These are phyloP conservation scores for Holotrichia oblita DNA, from an alignment of 1,140 invertebrate genomes.

Conservation along the genomic window DNA sequence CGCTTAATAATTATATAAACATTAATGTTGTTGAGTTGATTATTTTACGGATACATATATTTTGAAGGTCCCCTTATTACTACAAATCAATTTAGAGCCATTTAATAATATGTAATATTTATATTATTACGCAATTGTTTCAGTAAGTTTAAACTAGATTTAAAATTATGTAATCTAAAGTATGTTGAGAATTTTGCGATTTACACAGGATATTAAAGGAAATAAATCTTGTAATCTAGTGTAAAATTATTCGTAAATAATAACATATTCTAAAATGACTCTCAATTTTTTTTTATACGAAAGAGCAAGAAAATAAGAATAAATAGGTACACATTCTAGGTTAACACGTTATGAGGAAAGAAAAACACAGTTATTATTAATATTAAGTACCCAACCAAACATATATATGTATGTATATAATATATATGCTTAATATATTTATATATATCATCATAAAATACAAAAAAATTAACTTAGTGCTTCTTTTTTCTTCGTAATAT, in stretches of 20 bases:
- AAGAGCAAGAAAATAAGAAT: background rate
- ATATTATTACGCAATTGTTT: background rate
- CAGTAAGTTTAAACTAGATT: background rate
- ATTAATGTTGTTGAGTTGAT: slow-evolving; percentile 25
- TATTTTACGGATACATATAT: slow-evolving; percentile 22
- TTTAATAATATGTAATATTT: slow-evolving; percentile 10
- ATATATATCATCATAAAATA: slow-evolving; percentile 40
- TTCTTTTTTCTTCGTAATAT: slow-evolving; percentile 31
- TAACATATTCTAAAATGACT: background rate
- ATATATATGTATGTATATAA: slow-evolving; percentile 34
- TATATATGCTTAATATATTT: slow-evolving; percentile 37
- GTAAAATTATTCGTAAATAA: background rate
- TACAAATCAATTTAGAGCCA: slow-evolving; percentile 4
- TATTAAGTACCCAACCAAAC: slow-evolving; percentile 38
- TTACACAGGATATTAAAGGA: background rate
- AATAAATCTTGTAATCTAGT: background rate
- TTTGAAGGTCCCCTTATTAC: slow-evolving; percentile 28
- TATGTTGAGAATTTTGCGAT: no score
- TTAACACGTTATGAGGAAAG: slow-evolving; percentile 24
- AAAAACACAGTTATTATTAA: slow-evolving; percentile 29
- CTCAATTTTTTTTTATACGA: background rate
- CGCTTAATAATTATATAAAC: slow-evolving; percentile 36
- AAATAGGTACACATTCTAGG: slow-evolving; percentile 13
- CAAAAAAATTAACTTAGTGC: slow-evolving; percentile 41
- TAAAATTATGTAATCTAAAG: background rate